Conservation (phyloP, 2,797 vertebrate species). For the Silurus aristotelis region DNA sequence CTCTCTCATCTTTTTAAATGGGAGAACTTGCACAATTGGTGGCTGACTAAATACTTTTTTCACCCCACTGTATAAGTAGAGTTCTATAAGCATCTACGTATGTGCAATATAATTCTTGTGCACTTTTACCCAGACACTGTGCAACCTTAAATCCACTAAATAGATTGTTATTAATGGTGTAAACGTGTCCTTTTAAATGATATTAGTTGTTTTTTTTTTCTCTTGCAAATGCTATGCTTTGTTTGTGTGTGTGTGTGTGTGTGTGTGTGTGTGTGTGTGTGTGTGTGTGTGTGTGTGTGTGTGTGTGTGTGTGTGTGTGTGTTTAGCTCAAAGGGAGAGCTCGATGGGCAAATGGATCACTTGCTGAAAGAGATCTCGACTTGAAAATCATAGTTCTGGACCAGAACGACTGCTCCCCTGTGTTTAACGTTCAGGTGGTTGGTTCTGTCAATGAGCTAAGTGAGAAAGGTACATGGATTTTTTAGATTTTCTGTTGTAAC, state of each 20-base stretch:
- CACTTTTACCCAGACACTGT: no score
- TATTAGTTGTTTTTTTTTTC: background rate
- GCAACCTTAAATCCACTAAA: no score
- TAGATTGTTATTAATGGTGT: background rate
- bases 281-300: conserved; percentile 2
- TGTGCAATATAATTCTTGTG: no score
- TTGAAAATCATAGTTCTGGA: conserved; percentile 80
- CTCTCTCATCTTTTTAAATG: no score
- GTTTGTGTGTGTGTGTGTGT: background rate
- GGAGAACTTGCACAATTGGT: no score
- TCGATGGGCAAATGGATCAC: background rate
- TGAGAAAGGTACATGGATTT: conserved; percentile 56
- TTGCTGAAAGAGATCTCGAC: conserved; percentile 66
- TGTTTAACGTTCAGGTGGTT: conserved; percentile 66
- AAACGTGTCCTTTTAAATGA: background rate
- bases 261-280: background rate
- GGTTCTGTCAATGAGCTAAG: conserved; percentile 69
- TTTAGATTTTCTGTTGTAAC: background rate
- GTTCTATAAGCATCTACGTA: no score
- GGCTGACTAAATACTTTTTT: no score
- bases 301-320: conserved; percentile 44
- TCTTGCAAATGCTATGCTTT: background rate
- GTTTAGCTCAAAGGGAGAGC: conserved; percentile 77
- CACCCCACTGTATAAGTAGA: no score
- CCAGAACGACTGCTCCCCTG: conserved; percentile 83